Percentiles rank a stretch among this genome's conserved stretches.
phyloP scores from a whole-genome alignment of 2,113 vertebrate genomes.

The Lagopus leucura region DNA sequence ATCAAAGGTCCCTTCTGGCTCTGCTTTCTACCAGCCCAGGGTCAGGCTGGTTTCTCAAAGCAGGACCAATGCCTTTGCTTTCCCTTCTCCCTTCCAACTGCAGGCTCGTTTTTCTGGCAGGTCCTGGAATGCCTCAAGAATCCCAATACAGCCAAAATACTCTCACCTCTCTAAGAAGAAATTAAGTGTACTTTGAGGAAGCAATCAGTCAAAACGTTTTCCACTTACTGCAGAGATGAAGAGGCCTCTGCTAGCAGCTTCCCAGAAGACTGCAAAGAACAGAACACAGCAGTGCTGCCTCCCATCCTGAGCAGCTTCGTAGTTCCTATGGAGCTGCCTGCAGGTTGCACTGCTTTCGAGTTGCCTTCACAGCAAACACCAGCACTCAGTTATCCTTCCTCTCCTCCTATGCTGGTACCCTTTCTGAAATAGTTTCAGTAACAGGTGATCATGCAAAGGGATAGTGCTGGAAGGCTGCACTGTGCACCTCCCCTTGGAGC shows the following conservation, averaged over 20 bases:
- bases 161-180: not conserved
- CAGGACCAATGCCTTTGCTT: not conserved
- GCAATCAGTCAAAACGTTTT: slow-evolving; percentile 4
- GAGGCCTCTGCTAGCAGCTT: slow-evolving; percentile 13
- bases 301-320: not conserved
- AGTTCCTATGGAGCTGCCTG: not conserved
- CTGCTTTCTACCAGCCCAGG: not conserved
- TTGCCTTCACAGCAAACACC: not conserved
- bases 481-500: no score
- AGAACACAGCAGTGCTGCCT: not conserved
- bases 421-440: not conserved
- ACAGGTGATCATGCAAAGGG: not conserved
- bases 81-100: not conserved
- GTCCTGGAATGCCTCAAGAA: not conserved
- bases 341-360: not conserved
- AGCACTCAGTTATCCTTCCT: not conserved
- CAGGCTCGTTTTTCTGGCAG: not conserved
- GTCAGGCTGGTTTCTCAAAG: not conserved
- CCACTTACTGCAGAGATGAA: slow-evolving; percentile 36
- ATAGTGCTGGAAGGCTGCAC: not conserved
- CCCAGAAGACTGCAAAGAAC: not conserved
- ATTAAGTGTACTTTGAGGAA: slow-evolving; percentile 29
- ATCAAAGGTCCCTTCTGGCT: not conserved
- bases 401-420: not conserved
- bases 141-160: not conserved